Evolutionary conservation across 2,888 invertebrate species (phyloP), one percentile per base, ranked within the genome.

Genomic region (Phania funesta): DNA sequence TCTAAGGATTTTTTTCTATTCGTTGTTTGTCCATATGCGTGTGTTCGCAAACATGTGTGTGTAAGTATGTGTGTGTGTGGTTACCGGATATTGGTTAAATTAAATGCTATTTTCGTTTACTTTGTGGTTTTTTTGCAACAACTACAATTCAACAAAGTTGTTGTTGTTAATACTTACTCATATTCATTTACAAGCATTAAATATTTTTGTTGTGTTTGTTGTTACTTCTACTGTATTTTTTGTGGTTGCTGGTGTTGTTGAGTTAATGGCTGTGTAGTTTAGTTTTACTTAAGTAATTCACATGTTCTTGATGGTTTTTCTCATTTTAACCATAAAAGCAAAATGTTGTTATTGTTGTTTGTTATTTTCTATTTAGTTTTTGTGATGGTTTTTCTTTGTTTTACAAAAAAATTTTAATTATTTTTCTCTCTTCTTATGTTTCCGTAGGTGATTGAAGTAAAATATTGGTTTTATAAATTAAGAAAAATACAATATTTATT

Each of bases 71-170:
- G 60, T 76, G 56, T 71, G 46, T 80, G 80, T 77, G 84, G 83
- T 79, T 84, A 80, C 80, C 80, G 83, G 82, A 84, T 84, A 84
- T 84, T 83, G 81, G 71, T 84, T 84, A 86, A 85, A 87, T 86
- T 87, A 86, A 86, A 87, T 86, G 86, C 85, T 84, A 86, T 85
- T 86, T 84, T 86, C 82, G 86, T 86, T 86, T 85, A 85, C 84
- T 84, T 85, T 87, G 86, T 70, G 87, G 87, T 86, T 86, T 84
- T 26, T 67, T 13, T n/a, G n/a, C 6, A 48, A 60, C 48, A 48
- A 20, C 22, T 44, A 48, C 54, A 52, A 58, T 35, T 56, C 11
- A 64, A 52, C 84, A 86, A 85, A 84, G 78, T 85, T 70, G 62
- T 52, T 52, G 64, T 64, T 52, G 20, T 44, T 74, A 74, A 64